Conservation (phyloP, 2,888 invertebrate species). For the Dynastes grantii region DNA sequence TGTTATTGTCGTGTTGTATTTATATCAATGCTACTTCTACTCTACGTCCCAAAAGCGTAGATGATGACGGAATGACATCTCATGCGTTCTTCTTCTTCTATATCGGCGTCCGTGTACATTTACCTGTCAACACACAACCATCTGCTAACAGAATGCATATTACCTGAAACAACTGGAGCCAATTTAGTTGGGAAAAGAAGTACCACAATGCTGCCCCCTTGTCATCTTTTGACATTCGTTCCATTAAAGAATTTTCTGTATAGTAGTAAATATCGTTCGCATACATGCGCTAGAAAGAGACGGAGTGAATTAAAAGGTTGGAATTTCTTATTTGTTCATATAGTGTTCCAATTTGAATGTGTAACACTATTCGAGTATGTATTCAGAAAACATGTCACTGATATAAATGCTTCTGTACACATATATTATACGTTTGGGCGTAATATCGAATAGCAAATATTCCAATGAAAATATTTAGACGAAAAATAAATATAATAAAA, state of each 20-base stretch:
- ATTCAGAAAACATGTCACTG: not conserved
- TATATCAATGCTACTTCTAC: slow-evolving; percentile 16
- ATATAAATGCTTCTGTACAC: not conserved
- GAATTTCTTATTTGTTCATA: slow-evolving; percentile 9
- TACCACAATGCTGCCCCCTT: slow-evolving; percentile 59
- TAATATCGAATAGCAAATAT: too few species aligned
- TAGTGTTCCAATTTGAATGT: slow-evolving; percentile 6
- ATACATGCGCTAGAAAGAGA: slow-evolving; percentile 53
- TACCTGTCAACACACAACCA: slow-evolving; percentile 63
- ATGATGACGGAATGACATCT: slow-evolving; percentile 62
- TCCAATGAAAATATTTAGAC: too few species aligned
- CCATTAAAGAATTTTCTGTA: slow-evolving; percentile 61
- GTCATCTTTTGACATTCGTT: slow-evolving; percentile 61
- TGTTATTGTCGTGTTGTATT: slow-evolving; percentile 28
- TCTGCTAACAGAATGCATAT: slow-evolving; percentile 61
- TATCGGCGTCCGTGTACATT: slow-evolving; percentile 54
- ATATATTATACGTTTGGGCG: too few species aligned
- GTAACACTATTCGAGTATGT: slow-evolving; percentile 23
- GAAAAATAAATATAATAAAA: too few species aligned
- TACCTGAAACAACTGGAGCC: slow-evolving; percentile 69
- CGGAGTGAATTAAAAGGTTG: not conserved
- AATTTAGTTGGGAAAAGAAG: slow-evolving; percentile 63
- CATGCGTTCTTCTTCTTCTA: slow-evolving; percentile 54
- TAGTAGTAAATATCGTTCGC: slow-evolving; percentile 54
- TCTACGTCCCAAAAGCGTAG: slow-evolving; percentile 41